Evolutionary conservation across 1,140 invertebrate genomes (phyloP), one percentile per base, ranked within the genome.

Genomic region (Calliphora vicina): DNA sequence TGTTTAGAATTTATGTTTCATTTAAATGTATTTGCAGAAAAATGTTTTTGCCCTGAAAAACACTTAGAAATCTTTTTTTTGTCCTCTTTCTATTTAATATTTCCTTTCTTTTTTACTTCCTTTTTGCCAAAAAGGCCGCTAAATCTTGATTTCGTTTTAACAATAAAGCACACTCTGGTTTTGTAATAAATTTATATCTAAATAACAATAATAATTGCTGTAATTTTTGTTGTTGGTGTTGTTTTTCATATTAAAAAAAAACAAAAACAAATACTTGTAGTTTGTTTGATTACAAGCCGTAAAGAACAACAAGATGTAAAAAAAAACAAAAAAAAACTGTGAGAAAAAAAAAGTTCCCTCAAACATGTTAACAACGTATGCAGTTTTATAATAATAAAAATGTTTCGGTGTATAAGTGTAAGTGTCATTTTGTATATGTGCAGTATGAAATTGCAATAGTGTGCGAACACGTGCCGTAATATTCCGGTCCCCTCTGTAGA

Each of bases 391-490:
- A 80, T 80, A 57, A 17, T 57, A 23, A 10, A 35, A 13, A 50
- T 50, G 45, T n/a, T 13, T 71, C 50, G 20, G 1, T 71, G 57
- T 81, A 13, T n/a, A n/a, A n/a, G n/a, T 35, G 26, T 81, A 20
- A 29, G 9, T 81, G 23, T 71, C 17, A 17, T 1, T 67, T 3
- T 81, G 13, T 27, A 27, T 27, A 6, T 71, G 2, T 42, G 57
- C 27, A 35, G 80, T 26, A 17, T 57, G 20, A 71, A 76, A 67
- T 80, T 88, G 87, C 86, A 87, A 84, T 84, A 84, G 87, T 88
- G 85, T 87, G 87, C 87, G 87, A 86, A 88, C 87, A 88, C 87
- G 87, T 88, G 87, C 87, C 87, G 87, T 86, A 82, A 81, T 9
- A 17, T 6, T 23, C 50, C 29, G 57, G 20, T 27, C 50, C 57